Percentiles rank a stretch among this genome's conserved stretches.
phyloP scores from a whole-genome alignment of 2,113 vertebrate species.

The Perccottus glenii region DNA sequence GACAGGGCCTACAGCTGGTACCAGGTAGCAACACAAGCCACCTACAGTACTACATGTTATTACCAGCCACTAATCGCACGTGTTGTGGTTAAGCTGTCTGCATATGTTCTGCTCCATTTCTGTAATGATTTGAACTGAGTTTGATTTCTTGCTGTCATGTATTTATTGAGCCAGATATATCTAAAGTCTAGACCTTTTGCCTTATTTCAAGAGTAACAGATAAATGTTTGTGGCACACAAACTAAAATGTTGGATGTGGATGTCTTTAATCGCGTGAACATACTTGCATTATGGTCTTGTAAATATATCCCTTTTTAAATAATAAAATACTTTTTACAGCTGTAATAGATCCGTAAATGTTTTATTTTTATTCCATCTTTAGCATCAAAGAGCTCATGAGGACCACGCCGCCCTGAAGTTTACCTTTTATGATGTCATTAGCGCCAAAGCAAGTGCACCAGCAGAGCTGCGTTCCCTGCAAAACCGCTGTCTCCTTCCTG shows the following conservation, averaged over 20 bases:
- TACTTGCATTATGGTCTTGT: too few relatives aligned
- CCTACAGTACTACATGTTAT: slow-evolving; percentile 11
- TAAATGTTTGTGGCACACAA: slow-evolving; percentile 31
- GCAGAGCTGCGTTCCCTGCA: slow-evolving; percentile 88
- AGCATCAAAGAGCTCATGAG: slow-evolving; percentile 95
- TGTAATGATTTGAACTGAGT: slow-evolving; percentile 24
- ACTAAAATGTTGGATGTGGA: neutral
- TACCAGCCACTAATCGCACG: neutral
- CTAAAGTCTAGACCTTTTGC: slow-evolving; percentile 16
- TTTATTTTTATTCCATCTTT: slow-evolving; percentile 19
- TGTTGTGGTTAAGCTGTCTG: neutral
- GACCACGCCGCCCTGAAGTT: slow-evolving; percentile 89
- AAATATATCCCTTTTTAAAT: too few relatives aligned
- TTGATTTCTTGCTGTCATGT: neutral
- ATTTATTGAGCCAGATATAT: slow-evolving; percentile 32
- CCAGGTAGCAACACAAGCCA: slow-evolving; percentile 81
- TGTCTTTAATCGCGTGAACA: too few relatives aligned
- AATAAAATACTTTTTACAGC: too few relatives aligned
- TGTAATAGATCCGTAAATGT: neutral
- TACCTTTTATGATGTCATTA: slow-evolving; percentile 95
- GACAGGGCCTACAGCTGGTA: slow-evolving; percentile 98
- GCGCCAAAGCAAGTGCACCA: slow-evolving; percentile 83
- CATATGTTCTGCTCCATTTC: slow-evolving; percentile 1
- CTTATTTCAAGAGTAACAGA: slow-evolving; percentile 23
- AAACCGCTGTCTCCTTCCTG: slow-evolving; percentile 90